Conservation (phyloP, 1,140 invertebrate species). For the Oncopodura yosiiana region DNA sequence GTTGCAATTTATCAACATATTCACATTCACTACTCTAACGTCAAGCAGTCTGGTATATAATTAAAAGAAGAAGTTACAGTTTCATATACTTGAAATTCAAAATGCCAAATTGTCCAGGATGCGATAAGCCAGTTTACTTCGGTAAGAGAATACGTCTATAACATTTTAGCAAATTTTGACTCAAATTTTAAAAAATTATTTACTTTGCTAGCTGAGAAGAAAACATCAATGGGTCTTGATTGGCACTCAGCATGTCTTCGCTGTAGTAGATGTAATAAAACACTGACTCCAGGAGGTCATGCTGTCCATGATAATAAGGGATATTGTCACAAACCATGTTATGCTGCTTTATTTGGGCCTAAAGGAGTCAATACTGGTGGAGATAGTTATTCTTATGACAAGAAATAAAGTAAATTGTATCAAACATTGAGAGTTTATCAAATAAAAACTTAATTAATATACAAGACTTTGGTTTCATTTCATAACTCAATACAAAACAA, state of each 20-base stretch:
- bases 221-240: slow-evolving; percentile 65
- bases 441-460: too few relatives aligned
- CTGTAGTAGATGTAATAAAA: slow-evolving; percentile 69
- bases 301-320: slow-evolving; percentile 64
- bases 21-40: too few relatives aligned
- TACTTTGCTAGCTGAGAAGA: slow-evolving; percentile 57
- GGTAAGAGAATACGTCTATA: slow-evolving; percentile 40
- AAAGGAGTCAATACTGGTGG: slow-evolving; percentile 11
- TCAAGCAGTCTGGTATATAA: too few relatives aligned
- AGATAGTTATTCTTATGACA: not conserved
- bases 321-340: slow-evolving; percentile 66
- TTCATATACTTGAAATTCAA: slow-evolving; percentile 22
- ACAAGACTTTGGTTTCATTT: too few relatives aligned
- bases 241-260: slow-evolving; percentile 63
- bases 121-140: slow-evolving; percentile 51
- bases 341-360: slow-evolving; percentile 59
- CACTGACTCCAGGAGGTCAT: slow-evolving; percentile 57
- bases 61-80: too few relatives aligned
- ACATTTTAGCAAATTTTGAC: not conserved
- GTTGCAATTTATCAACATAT: too few relatives aligned
- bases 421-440: too few relatives aligned
- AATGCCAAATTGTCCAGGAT: slow-evolving; percentile 53
- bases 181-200: not conserved
- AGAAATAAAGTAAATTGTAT: not conserved
- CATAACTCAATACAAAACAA: too few relatives aligned